Evolutionary conservation across 2,888 invertebrate species (phyloP).

Genomic region (Nymphalis c-album): DNA sequence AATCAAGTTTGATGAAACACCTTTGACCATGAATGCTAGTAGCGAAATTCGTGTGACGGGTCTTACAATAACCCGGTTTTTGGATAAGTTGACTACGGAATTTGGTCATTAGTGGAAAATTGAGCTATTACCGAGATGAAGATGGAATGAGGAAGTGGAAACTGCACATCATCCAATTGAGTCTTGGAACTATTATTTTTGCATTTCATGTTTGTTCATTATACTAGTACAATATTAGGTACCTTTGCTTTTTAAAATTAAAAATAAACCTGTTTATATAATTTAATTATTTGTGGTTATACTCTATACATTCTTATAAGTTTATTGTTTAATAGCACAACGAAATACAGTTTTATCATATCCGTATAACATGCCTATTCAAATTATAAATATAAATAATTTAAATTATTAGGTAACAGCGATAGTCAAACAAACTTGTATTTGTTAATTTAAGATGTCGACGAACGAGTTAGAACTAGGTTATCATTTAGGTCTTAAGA

Average conservation of each 20-base stretch:
- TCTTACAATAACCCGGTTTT: slow-evolving; percentile 8
- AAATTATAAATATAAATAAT: too few relatives aligned
- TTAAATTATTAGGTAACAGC: too few relatives aligned
- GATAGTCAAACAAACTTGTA: too few relatives aligned
- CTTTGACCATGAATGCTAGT: not conserved
- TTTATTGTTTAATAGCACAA: too few relatives aligned
- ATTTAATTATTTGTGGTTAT: too few relatives aligned
- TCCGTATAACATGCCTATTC: too few relatives aligned
- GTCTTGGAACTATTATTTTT: slow-evolving; percentile 3
- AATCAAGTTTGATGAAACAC: not conserved
- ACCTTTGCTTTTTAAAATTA: too few relatives aligned
- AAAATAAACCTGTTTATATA: too few relatives aligned
- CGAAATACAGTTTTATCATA: too few relatives aligned
- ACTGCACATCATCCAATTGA: slow-evolving; percentile 28
- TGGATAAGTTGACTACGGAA: slow-evolving; percentile 1
- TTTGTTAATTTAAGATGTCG: not conserved
- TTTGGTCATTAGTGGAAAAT: slow-evolving; percentile 23
- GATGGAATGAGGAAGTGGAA: slow-evolving; percentile 26
- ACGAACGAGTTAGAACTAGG: not conserved
- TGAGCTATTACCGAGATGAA: slow-evolving; percentile 22
- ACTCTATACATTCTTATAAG: too few relatives aligned
- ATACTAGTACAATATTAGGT: not conserved
- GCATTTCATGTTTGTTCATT: not conserved
- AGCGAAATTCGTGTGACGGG: not conserved
- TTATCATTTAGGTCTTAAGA: slow-evolving; percentile 14